Evolutionary conservation across 2,888 invertebrate genomes (phyloP).

Genomic region (Xestia c-nigrum): DNA sequence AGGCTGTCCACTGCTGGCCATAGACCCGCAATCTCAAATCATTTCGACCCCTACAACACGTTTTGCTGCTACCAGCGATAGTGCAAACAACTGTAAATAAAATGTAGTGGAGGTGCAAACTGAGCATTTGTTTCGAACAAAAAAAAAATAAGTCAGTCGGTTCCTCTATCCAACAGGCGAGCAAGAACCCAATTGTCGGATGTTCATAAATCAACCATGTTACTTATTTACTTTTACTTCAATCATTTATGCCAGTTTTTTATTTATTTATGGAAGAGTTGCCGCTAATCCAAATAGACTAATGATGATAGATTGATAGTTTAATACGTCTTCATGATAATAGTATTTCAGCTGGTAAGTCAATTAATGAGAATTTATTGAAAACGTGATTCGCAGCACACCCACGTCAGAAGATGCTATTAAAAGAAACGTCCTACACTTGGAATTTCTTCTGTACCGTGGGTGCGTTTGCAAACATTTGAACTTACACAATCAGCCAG

Average conservation of each 20-base stretch:
- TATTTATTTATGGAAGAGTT: conserved; percentile 23
- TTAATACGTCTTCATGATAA: neutral
- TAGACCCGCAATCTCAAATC: neutral
- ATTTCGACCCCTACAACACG: no score
- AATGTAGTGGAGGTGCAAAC: conserved; percentile 5
- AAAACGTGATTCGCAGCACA: neutral
- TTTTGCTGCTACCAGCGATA: neutral
- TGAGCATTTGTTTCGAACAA: conserved; percentile 26
- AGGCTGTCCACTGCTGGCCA: neutral
- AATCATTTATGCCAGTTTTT: neutral
- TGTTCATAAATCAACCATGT: conserved; percentile 27
- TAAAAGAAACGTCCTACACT: neutral
- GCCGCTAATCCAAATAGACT: conserved; percentile 5
- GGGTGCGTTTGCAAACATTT: neutral
- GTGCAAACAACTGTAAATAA: neutral
- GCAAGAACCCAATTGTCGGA: conserved; percentile 20
- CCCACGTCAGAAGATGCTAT: neutral
- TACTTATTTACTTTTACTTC: conserved; percentile 5
- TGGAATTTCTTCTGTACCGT: neutral
- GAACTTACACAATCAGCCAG: neutral
- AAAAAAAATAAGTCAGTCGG: conserved; percentile 32
- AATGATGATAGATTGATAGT: conserved; percentile 2
- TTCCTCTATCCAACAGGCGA: conserved; percentile 8
- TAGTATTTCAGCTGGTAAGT: neutral
- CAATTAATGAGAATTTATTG: neutral